phyloP scores from a whole-genome alignment of 2,888 invertebrate species.

The Synanthedon tipuliformis region DNA sequence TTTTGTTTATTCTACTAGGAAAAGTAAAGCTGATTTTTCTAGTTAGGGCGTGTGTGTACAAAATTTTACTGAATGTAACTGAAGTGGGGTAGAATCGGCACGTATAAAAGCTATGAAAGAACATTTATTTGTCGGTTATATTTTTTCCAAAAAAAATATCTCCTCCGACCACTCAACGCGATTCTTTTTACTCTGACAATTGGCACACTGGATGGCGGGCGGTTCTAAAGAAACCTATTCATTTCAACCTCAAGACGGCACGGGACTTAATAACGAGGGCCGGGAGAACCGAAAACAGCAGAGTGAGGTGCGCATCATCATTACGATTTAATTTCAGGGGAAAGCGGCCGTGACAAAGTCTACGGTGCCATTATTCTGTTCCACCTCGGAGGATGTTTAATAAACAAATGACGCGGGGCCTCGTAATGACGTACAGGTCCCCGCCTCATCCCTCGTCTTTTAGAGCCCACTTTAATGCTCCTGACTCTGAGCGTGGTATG shows the following conservation, averaged over 20 bases:
- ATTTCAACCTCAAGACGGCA: conserved; percentile 61
- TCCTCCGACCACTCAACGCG: conserved; percentile 39
- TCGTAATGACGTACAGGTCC: conserved; percentile 48
- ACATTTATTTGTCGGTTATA: conserved; percentile 4
- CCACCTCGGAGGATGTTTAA: conserved; percentile 65
- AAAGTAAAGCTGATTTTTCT: too few relatives aligned
- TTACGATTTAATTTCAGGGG: conserved; percentile 65
- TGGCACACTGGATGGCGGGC: conserved; percentile 32
- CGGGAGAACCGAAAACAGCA: conserved; percentile 38
- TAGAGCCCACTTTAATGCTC: conserved; percentile 44
- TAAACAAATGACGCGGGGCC: conserved; percentile 65
- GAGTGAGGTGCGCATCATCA: conserved; percentile 58
- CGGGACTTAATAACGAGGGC: conserved; percentile 54
- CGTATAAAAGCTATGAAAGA: not conserved
- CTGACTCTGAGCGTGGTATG: not conserved
- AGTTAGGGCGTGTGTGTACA: too few relatives aligned
- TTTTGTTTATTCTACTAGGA: too few relatives aligned
- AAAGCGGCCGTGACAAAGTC: conserved; percentile 64
- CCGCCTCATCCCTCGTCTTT: conserved; percentile 34
- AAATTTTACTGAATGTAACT: not conserved
- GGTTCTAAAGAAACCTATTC: conserved; percentile 61
- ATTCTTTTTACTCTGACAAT: conserved; percentile 60
- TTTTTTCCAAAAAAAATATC: conserved; percentile 15
- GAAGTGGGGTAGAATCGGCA: not conserved
- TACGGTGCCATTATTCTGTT: conserved; percentile 61